Evolutionary conservation across 1,140 invertebrate species (phyloP).

Genomic region (Homarus americanus): DNA sequence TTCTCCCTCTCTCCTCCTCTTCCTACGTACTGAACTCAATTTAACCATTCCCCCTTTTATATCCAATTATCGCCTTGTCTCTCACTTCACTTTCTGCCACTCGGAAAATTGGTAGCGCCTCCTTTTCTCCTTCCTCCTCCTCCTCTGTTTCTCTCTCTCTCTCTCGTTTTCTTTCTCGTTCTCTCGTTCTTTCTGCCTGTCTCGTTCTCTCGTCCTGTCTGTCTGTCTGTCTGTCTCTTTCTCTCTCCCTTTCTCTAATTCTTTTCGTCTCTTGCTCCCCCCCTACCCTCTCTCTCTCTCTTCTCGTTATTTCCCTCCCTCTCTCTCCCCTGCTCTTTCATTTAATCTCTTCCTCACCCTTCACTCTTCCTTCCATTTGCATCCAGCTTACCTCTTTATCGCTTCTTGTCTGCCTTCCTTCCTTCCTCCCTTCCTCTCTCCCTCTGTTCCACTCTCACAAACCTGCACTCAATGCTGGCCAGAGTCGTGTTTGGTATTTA

Average conservation of each 20-base stretch:
- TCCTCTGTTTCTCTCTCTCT: not conserved
- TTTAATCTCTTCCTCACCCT: too few species aligned
- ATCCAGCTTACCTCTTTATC: too few species aligned
- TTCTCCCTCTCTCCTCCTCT: not conserved
- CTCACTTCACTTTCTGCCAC: not conserved
- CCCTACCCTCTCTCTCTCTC: not conserved
- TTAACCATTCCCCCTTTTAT: not conserved
- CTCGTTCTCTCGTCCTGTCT: too few species aligned
- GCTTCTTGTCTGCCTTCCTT: too few species aligned
- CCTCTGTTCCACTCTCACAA: too few species aligned
- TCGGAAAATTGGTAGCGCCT: not conserved
- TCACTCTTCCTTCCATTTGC: too few species aligned
- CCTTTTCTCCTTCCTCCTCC: not conserved
- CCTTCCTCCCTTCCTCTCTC: too few species aligned
- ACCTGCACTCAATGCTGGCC: too few species aligned
- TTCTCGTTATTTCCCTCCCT: not conserved
- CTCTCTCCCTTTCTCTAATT: too few species aligned
- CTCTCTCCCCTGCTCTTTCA: too few species aligned
- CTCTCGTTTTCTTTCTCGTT: not conserved
- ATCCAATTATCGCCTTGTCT: not conserved
- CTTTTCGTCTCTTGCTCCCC: not conserved
- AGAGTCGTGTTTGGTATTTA: too few species aligned
- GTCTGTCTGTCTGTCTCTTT: not conserved
- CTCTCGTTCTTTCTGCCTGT: not conserved
- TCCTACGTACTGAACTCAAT: not conserved